Evolutionary conservation across 1,140 invertebrate species (phyloP), one percentile per base, ranked within the genome.

Genomic region (Lasioglossum albipes): DNA sequence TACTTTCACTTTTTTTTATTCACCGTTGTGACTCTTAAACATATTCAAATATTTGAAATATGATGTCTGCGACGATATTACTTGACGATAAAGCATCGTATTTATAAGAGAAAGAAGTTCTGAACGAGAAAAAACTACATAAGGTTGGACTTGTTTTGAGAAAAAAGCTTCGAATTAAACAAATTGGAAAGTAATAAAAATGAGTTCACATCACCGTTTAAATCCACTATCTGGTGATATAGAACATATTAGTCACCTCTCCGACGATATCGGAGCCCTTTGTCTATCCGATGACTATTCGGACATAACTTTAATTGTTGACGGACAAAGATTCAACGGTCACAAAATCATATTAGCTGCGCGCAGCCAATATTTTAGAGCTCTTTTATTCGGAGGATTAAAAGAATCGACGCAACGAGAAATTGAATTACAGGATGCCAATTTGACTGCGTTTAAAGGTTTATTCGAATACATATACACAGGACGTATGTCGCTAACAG

Each of bases 381-480:
- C 97, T 70, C 93, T 99, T 36, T 95, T 99, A 27, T 98, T 96
- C 94, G 98, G 98, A 64, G 98, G 99, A 20, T 95, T 99, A 94
- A 95, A 96, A 84, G 99, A 99, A 94, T 96, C 97, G 0, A 95
- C 95, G 75, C 96, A 93, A 76, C 78, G 87, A 52, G 97, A 98
- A 94, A 97, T 99, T 77, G 96, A 96, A 87, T 90, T 99, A 22
- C 96, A 96, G 90, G 97, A 96, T 84, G 95, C 98, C 45, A 97
- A 97, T n/a, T 92, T 98, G 31, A 95, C 95, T 79, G 97, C 98
- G 27, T 99, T 99, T 89, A 97, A 97, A 92, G 95, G 96, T 68
- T 94, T 99, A 0, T 93, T 99, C 0, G 96, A 97, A 89, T 99
- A 99, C 93, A 98, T 99, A 68, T 99, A 99, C 91, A 98, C 97